Conservation (phyloP, 2,888 invertebrate genomes). For the Linyphia triangularis region DNA sequence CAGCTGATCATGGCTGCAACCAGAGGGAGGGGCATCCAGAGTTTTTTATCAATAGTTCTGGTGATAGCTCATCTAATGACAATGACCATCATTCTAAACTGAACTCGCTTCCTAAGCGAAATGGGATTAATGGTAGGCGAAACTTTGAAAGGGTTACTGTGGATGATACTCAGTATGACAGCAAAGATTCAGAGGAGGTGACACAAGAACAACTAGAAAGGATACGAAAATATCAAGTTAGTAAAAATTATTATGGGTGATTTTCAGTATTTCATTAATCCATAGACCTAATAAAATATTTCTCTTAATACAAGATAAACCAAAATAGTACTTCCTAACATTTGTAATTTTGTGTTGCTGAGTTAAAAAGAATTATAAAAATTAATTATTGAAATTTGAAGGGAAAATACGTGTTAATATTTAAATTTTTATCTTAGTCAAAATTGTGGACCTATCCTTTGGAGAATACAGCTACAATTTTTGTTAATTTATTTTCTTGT, state of each 20-base stretch:
- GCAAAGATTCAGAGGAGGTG: constrained; percentile 25
- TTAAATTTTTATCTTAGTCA: too few species aligned
- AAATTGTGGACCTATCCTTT: too few species aligned
- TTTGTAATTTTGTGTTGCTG: too few species aligned
- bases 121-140: constrained; percentile 3
- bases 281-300: too few species aligned
- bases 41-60: constrained; percentile 70
- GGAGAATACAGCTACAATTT: too few species aligned
- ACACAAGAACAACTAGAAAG: constrained; percentile 90
- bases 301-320: too few species aligned
- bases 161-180: constrained; percentile 11
- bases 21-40: constrained; percentile 53
- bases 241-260: constrained; percentile 77
- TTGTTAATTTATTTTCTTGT: too few species aligned
- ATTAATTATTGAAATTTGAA: too few species aligned
- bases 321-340: too few species aligned
- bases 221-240: constrained; percentile 94
- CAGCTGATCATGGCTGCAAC: constrained; percentile 29
- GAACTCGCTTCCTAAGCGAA: constrained; percentile 24
- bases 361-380: too few species aligned
- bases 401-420: too few species aligned
- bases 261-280: too few species aligned
- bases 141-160: constrained; percentile 24
- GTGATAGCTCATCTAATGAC: constrained; percentile 62
- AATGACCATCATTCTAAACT: constrained; percentile 42